Percentiles rank a stretch among this genome's conserved stretches.
Evolutionary conservation across 2,797 vertebrate species (phyloP).

Genomic region (Balearica regulorum): DNA sequence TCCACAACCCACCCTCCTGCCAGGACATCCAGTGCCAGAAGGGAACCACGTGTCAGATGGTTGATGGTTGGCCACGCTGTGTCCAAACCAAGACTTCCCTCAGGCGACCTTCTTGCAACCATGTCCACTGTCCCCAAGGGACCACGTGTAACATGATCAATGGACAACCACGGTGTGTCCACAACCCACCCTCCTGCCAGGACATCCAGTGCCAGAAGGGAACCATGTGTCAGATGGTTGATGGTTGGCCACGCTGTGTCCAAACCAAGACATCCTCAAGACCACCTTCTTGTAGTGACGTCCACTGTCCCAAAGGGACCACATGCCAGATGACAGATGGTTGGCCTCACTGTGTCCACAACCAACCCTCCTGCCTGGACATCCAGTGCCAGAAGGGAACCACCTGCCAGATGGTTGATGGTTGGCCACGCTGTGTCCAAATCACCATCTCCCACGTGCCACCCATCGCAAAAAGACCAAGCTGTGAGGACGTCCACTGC

Average conservation of each 20-base stretch:
- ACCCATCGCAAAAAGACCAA: no score
- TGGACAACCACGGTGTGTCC: neutral
- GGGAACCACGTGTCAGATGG: neutral
- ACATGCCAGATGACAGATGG: neutral
- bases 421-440: neutral
- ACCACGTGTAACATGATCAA: neutral
- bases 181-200: rapidly evolving
- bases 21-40: neutral
- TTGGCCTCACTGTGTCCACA: neutral
- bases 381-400: neutral
- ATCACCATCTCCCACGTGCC: no score
- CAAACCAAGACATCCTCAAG: no score
- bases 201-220: neutral
- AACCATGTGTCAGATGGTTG: no score
- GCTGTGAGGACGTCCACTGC: no score
- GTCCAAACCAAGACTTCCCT: no score
- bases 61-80: neutral
- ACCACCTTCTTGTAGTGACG: neutral
- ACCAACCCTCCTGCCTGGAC: neutral
- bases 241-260: rapidly evolving
- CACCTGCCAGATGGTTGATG: neutral
- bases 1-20: neutral
- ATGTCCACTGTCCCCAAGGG: neutral
- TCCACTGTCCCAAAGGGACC: neutral
- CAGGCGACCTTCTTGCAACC: neutral